phyloP scores from a whole-genome alignment of 1,140 invertebrate genomes.

The Anastrepha obliqua region DNA sequence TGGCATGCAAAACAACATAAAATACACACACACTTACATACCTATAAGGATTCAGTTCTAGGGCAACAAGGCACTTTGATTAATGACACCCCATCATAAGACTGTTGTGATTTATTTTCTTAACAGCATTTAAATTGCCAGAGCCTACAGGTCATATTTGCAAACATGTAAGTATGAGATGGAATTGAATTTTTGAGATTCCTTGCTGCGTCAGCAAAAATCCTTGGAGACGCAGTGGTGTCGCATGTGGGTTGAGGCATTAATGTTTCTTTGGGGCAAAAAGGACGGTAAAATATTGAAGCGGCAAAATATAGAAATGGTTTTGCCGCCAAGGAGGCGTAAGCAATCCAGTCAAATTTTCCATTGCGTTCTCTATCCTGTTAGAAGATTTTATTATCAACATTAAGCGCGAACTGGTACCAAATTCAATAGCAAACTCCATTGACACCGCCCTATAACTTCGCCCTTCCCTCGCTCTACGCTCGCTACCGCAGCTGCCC shows the following conservation, averaged over 20 bases:
- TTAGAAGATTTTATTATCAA: not conserved
- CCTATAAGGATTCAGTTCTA: not conserved
- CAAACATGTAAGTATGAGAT: not conserved
- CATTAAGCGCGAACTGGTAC: not conserved
- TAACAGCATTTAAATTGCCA: slow-evolving; percentile 41
- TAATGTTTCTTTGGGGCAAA: not conserved
- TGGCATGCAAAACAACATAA: not conserved
- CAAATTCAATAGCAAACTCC: too few species aligned
- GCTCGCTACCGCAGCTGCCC: too few species aligned
- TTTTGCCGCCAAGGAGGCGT: not conserved
- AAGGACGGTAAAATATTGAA: not conserved
- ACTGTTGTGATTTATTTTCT: slow-evolving; percentile 31
- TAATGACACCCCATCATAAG: slow-evolving; percentile 27
- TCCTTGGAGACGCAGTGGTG: not conserved
- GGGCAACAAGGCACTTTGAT: not conserved
- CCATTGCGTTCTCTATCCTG: not conserved
- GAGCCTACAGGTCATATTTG: slow-evolving; percentile 16
- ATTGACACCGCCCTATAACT: too few species aligned
- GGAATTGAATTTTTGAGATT: not conserved
- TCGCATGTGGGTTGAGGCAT: not conserved
- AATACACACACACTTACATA: not conserved
- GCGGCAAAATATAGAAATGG: not conserved
- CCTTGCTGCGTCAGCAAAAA: not conserved
- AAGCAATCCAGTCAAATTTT: too few species aligned
- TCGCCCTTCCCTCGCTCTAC: too few species aligned